Evolutionary conservation across 2,113 vertebrate species (phyloP).

Genomic region (Gymnogyps californianus): DNA sequence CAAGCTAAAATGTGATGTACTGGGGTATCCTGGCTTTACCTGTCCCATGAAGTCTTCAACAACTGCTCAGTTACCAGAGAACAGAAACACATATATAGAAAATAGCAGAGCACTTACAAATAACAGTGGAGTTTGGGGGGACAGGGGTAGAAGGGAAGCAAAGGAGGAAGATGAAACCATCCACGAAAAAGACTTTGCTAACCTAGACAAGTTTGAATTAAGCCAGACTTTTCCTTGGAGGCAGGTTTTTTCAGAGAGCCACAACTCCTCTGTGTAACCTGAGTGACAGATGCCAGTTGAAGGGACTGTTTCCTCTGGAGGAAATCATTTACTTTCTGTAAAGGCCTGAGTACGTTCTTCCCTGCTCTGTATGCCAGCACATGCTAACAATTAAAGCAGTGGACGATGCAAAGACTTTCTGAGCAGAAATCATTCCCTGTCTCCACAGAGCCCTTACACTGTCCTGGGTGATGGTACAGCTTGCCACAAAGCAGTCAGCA

Average conservation of each 20-base stretch:
- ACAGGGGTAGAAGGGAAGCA: neutral
- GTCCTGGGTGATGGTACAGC: neutral
- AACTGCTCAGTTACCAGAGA: neutral
- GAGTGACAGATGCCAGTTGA: neutral
- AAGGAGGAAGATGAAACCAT: neutral
- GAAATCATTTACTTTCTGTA: neutral
- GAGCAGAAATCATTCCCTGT: neutral
- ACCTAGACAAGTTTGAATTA: neutral
- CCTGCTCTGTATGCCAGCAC: neutral
- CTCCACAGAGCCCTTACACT: fast-evolving
- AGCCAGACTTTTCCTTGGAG: neutral
- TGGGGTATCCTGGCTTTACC: neutral
- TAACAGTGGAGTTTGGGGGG: neutral
- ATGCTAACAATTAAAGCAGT: neutral
- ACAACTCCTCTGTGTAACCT: neutral
- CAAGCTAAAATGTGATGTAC: neutral
- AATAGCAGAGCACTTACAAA: neutral
- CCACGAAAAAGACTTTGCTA: neutral
- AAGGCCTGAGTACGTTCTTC: neutral
- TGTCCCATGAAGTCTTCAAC: neutral
- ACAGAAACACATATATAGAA: neutral
- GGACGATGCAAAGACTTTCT: neutral
- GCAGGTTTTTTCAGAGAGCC: neutral
- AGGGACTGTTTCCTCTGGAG: neutral
- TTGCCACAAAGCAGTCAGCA: neutral